These are phyloP conservation scores for Ptychochromis oligacanthus DNA, from an alignment of 2,113 vertebrate genomes.

Conservation along the genomic window DNA sequence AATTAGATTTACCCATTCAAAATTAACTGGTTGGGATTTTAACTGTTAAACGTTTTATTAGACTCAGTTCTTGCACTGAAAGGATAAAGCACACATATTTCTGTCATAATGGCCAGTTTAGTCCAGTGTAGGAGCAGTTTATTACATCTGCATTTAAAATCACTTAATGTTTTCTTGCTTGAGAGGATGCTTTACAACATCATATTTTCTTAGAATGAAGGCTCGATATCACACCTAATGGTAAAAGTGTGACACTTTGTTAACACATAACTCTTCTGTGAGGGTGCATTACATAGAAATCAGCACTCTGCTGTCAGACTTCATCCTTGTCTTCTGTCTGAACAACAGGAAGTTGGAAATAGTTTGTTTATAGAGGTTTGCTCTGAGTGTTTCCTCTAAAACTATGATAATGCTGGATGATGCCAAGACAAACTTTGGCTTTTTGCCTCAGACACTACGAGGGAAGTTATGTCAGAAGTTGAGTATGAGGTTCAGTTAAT, in stretches of 20 bases:
- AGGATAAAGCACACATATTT: neutral
- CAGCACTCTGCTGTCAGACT: neutral
- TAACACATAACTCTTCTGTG: neutral
- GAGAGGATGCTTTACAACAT: neutral
- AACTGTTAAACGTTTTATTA: neutral
- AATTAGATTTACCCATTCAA: neutral
- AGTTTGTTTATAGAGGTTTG: conserved; percentile 45
- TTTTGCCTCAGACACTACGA: neutral
- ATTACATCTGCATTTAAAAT: neutral
- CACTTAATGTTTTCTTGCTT: neutral
- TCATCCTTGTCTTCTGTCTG: neutral
- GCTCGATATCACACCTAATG: neutral
- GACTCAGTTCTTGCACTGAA: neutral
- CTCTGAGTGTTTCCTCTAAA: conserved; percentile 53
- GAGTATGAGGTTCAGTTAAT: neutral
- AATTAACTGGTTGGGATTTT: neutral
- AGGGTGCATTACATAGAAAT: neutral
- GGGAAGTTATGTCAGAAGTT: conserved; percentile 23
- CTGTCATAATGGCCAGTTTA: accelerated
- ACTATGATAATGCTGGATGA: neutral
- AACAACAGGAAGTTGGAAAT: conserved; percentile 43
- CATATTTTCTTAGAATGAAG: neutral
- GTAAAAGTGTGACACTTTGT: neutral
- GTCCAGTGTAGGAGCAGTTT: neutral
- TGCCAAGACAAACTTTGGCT: neutral